These are phyloP conservation scores for Cirrhinus mrigala DNA, from an alignment of 2,797 vertebrate species.

Conservation along the genomic window DNA sequence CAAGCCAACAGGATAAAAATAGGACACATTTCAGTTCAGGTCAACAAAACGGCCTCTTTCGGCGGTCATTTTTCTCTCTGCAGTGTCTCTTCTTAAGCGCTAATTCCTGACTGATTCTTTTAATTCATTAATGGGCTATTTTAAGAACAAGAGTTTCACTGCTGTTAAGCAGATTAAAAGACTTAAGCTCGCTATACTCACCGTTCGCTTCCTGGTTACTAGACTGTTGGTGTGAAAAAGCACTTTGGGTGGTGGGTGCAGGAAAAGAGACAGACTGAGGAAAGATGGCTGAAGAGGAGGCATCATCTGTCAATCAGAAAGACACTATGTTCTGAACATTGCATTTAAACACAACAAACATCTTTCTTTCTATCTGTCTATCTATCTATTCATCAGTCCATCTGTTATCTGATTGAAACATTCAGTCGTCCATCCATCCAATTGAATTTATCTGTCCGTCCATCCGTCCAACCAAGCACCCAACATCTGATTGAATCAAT, in stretches of 20 bases:
- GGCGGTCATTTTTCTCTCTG: neutral
- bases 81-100: neutral
- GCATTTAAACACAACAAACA: neutral
- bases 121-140: conserved; percentile 30
- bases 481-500: too few relatives aligned
- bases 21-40: neutral
- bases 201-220: conserved; percentile 79
- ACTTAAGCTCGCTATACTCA: conserved; percentile 51
- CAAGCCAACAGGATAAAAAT: conserved; percentile 22
- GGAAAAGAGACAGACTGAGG: conserved; percentile 75
- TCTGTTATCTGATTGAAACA: too few relatives aligned
- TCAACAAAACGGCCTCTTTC: neutral
- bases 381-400: too few relatives aligned
- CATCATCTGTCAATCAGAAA: conserved; percentile 72
- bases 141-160: neutral
- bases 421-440: too few relatives aligned
- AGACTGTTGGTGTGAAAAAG: conserved; percentile 75
- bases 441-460: too few relatives aligned
- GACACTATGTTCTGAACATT: neutral
- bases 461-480: too few relatives aligned
- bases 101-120: conserved; percentile 6
- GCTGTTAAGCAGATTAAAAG: conserved; percentile 21
- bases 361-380: neutral
- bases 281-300: conserved; percentile 73
- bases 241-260: conserved; percentile 72